phyloP scores from a whole-genome alignment of 2,888 invertebrate genomes.

The Pedicia rivosa region DNA sequence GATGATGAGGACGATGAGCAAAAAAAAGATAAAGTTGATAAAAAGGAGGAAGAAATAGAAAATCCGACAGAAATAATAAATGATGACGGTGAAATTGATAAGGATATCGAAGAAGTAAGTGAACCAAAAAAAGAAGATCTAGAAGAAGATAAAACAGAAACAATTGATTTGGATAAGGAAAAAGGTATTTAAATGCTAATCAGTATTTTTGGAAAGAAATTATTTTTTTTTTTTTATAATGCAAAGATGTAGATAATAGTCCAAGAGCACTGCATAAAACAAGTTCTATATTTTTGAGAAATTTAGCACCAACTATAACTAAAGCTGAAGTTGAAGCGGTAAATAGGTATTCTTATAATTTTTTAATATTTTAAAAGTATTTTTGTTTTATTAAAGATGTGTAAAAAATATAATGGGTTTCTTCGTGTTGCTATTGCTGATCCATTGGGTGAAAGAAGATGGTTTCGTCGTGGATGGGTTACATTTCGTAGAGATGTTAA shows the following conservation, averaged over 20 bases:
- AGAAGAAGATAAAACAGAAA: conserved; percentile 20
- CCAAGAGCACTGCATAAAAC: conserved; percentile 81
- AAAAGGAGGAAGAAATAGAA: conserved; percentile 17
- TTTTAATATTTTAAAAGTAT: conserved; percentile 11
- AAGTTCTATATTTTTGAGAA: conserved; percentile 90
- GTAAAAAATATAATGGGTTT: conserved; percentile 84
- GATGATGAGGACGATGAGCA: conserved; percentile 11
- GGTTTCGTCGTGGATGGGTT: conserved; percentile 96
- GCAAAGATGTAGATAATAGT: conserved; percentile 27
- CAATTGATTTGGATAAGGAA: conserved; percentile 33
- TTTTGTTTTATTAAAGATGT: conserved; percentile 24
- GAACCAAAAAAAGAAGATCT: conserved; percentile 12
- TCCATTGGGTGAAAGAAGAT: conserved; percentile 88
- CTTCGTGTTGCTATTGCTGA: conserved; percentile 92
- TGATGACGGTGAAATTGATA: conserved; percentile 12
- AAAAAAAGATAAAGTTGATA: conserved; percentile 14
- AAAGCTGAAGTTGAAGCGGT: conserved; percentile 93
- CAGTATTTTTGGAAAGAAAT: conserved; percentile 26
- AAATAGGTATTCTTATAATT: conserved; percentile 23
- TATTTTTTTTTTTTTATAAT: not conserved
- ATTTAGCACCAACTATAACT: conserved; percentile 89
- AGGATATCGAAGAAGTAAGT: conserved; percentile 14
- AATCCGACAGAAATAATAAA: conserved; percentile 6
- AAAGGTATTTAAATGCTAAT: too few relatives aligned
- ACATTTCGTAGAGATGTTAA: conserved; percentile 93